These are phyloP conservation scores for Tethea ocularis DNA, from an alignment of 2,888 invertebrate species.

Conservation along the genomic window DNA sequence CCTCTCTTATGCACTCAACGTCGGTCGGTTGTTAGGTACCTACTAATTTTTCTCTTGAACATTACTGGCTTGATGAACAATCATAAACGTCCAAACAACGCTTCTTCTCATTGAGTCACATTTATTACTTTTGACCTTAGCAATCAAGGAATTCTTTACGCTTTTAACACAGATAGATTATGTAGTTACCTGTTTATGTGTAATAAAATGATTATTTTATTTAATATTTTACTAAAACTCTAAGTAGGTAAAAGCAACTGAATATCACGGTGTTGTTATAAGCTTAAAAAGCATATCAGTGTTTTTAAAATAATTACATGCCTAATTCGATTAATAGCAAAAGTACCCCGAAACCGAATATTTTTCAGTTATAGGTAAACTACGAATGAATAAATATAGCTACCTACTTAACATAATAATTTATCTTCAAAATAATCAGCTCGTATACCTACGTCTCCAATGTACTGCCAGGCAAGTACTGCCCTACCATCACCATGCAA, in stretches of 20 bases:
- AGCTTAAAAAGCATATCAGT: no score
- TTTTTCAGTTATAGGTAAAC: no score
- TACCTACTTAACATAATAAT: no score
- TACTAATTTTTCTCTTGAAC: slow-evolving; percentile 11
- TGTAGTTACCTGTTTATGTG: slow-evolving; percentile 23
- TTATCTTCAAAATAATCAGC: no score
- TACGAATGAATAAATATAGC: no score
- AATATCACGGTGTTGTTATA: background rate
- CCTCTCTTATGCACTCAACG: slow-evolving; percentile 43
- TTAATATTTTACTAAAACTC: background rate
- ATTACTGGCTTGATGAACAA: slow-evolving; percentile 15
- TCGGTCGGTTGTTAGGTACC: slow-evolving; percentile 21
- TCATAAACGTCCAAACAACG: slow-evolving; percentile 11
- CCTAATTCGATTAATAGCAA: no score
- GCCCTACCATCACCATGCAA: no score
- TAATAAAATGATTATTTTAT: background rate
- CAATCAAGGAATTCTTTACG: slow-evolving; percentile 25
- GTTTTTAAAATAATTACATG: no score
- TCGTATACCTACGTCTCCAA: no score
- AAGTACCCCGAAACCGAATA: no score
- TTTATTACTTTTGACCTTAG: slow-evolving; percentile 6
- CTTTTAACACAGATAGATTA: slow-evolving; percentile 11
- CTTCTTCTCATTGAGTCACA: slow-evolving; percentile 6
- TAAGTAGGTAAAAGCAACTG: background rate
- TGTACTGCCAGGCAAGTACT: no score